phyloP scores from a whole-genome alignment of 2,797 vertebrate species.

The Chaunax sp. region DNA sequence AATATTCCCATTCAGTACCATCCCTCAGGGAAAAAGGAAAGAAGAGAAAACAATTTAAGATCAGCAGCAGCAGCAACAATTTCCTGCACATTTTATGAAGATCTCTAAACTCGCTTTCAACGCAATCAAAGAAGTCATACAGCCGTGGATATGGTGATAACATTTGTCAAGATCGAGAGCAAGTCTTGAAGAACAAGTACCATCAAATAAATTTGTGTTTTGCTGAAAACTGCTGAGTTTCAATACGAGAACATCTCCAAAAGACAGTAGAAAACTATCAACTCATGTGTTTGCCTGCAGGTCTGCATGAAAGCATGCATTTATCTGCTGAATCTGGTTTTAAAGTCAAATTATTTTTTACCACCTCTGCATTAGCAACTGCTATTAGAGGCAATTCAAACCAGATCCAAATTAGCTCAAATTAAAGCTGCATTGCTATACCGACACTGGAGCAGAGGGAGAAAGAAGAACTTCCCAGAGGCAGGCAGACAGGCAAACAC shows the following conservation, averaged over 20 bases:
- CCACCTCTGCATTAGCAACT: constrained; percentile 23
- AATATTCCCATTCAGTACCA: constrained; percentile 67
- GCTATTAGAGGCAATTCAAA: constrained; percentile 50
- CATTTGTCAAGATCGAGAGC: constrained; percentile 10
- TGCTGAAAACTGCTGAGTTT: constrained; percentile 47
- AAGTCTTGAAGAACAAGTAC: constrained; percentile 33
- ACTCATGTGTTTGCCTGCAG: constrained; percentile 50
- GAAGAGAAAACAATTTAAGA: constrained; percentile 50
- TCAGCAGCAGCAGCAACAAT: constrained; percentile 61
- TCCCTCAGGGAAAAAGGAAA: constrained; percentile 48
- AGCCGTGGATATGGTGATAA: constrained; percentile 33
- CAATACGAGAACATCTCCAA: constrained; percentile 56
- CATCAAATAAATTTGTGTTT: constrained; percentile 37
- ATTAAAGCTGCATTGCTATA: constrained; percentile 69
- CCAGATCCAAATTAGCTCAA: constrained; percentile 64
- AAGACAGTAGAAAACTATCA: constrained; percentile 34
- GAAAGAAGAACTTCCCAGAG: constrained; percentile 47
- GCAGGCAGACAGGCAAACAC: constrained; percentile 58
- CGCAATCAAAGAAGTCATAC: constrained; percentile 52
- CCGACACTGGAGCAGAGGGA: constrained; percentile 58
- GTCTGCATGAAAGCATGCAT: constrained; percentile 25
- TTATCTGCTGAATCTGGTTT: constrained; percentile 11
- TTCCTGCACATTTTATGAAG: constrained; percentile 53
- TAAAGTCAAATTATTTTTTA: constrained; percentile 21
- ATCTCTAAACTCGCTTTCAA: constrained; percentile 39